Evolutionary conservation across 2,888 invertebrate species (phyloP).

Genomic region (Thecophora atra): DNA sequence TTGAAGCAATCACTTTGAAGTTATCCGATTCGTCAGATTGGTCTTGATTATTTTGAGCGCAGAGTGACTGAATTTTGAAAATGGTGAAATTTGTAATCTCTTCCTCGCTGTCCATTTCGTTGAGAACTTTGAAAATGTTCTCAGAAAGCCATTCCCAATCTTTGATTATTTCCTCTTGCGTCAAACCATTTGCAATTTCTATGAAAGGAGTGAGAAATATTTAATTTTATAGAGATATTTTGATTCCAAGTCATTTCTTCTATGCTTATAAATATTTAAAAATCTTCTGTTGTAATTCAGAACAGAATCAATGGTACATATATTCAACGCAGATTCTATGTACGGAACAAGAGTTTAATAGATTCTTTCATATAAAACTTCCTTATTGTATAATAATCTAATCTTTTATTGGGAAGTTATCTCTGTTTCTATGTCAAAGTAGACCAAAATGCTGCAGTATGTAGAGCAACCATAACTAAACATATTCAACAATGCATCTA

Average conservation of each 20-base stretch:
- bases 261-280: too few relatives aligned
- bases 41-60: conserved; percentile 73
- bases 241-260: too few relatives aligned
- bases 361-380: too few relatives aligned
- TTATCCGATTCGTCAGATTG: conserved; percentile 61
- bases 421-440: conserved; percentile 23
- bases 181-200: conserved; percentile 92
- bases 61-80: conserved; percentile 95
- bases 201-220: conserved; percentile 52
- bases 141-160: conserved; percentile 96
- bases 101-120: conserved; percentile 91
- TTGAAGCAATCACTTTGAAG: conserved; percentile 83
- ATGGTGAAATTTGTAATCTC: conserved; percentile 95
- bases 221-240: too few relatives aligned
- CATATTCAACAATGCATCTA: too few relatives aligned
- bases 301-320: neutral
- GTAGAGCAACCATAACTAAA: neutral
- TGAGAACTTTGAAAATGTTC: conserved; percentile 85
- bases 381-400: too few relatives aligned
- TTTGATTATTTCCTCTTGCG: conserved; percentile 84
- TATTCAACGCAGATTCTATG: too few relatives aligned
- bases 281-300: neutral
- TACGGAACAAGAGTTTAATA: too few relatives aligned
- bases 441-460: conserved; percentile 14
- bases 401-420: too few relatives aligned